Base-by-base conservation (phyloP, 2,113 vertebrate genomes). In the Thryonomys swinderianus region DNA sequence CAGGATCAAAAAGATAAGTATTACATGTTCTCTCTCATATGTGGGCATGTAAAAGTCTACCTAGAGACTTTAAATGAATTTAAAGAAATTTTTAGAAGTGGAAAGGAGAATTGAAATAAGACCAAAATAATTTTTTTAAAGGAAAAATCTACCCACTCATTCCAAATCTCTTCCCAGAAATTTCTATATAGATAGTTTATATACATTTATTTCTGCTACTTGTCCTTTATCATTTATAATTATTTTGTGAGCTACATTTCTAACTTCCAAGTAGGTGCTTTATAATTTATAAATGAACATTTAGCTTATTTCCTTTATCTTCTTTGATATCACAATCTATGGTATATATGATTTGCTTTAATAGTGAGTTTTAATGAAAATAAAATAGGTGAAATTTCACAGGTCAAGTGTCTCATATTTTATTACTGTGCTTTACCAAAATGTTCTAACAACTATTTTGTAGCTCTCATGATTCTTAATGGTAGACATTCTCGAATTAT, bases 311-410 rank as follows among this genome's bases (percentile, higher is more conserved):
- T 7, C 11, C 11, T n/a, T n/a, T 32, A 3, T 45, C 11, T 42
- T 73, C 40, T 55, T 90, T 69, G 23, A 16, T 61, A 69, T 87
- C 94, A 79, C 10, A 62, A 86, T 69, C 32, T 71, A 79, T 53
- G 18, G 37, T 61, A 88, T 3, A 73, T 53, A 62, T 51, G 20
- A 73, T 91, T 88, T 91, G 30, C 23, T 93, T 90, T 78, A 61
- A 21, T 76, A 48, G 16, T 34, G 5, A 73, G 34, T 82, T 48
- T 90, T 59, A 59, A 9, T 48, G 37, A 93, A 84, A 95, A 7
- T n/a, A 76, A 25, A 88, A n/a, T 69, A 81, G 84, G 27, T 74
- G 71, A 73, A 74, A 92, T 80, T 64, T 73, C 57, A 88, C 16
- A 88, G 8, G 30, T 57, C 84, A 48, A 61, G 5, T 80, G 13